Base-by-base conservation (phyloP, 2,797 vertebrate species). In the Neomorphus geoffroyi region DNA sequence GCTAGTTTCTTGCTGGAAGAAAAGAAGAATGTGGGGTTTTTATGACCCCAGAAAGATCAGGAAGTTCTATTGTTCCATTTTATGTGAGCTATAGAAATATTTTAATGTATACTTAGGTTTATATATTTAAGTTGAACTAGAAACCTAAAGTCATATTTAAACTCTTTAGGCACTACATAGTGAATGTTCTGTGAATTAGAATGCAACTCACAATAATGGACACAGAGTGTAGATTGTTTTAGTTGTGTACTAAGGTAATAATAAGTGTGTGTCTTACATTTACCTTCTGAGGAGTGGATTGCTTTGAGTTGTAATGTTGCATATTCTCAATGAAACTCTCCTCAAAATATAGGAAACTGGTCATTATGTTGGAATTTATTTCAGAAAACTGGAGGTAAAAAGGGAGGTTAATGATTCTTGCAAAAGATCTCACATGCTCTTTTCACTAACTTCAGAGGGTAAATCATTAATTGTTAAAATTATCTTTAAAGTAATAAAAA, bases 381-480 rank as follows among this genome's bases (percentile, higher is more conserved):
- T 37, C 18, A 74, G 61, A 13, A 72, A 84, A 71, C 1, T 9
- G 1, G 13, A 5, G 2, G 2, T 19, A 61, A 75, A 50, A 7
- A 18, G 1, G 1, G 7, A 50, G 3, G 5, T 1, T 60, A 6
- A 5, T n/a, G 4, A 13, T 60, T 46, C 9, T 7, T 66, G 9
- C 15, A 32, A 33, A 91, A 84, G 4, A 27, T 18, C 5, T 66
- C 21, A 28, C 5, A 1, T 66, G 21, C 3, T 77, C 3, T 78
- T 73, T 87, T 64, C 11, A 7, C 7, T 53, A 37, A 3, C 3
- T 66, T 75, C 53, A 33, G 3, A 79, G 5, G 64, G 8, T 32
- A 79, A 79, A 64, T 26, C 41, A 28, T 23, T 65, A 4, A 21
- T 43, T 72, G 64, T 17, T 16, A 13, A 71, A 37, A 4, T 54